Evolutionary conservation across 2,113 vertebrate species (phyloP), one percentile per base, ranked within the genome.

Genomic region (Hippocampus mohnikei): DNA sequence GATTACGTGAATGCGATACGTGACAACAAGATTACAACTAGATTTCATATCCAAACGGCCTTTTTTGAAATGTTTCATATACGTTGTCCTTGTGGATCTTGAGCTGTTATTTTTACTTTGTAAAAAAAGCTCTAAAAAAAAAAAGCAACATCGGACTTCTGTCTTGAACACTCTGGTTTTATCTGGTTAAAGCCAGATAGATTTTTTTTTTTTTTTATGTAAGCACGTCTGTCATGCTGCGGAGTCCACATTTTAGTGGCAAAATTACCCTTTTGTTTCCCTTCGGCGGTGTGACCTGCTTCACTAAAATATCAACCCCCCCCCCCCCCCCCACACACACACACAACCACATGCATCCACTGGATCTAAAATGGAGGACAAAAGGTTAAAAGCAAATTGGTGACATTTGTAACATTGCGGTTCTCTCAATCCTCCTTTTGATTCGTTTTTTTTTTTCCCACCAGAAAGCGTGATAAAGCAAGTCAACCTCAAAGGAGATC

Each of bases 381-480:
- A 18, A 29, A 25, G 52, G 58, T 33, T 60, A 33, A 33, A 60
- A 60, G 27, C 5, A 29, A n/a, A 64, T 72, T 72, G 40, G 15
- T 29, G 59, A 69, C 37, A 20, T 42, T 75, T 65, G 0, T 12
- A 74, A 53, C 53, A 50, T 69, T 37, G 42, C 71, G 10, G 21
- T 66, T 42, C 27, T 40, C 25, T 71, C 52, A 65, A 71, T 41
- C 8, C 13, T 50, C 44, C 71, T 29, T 58, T 59, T n/a, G 42
- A 12, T 67, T 67, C 69, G 18, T 42, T 68, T 8, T 67, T 68
- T 8, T 67, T 23, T 67, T 40, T 41, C 29, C 23, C 40, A 53
- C 76, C 3, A 27, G 6, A 46, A 66, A 18, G n/a, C 23, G 27
- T 20, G 23, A 60, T 72, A 15, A 71, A 75, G 53, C 2, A 73